These are phyloP conservation scores for Hetaerina americana DNA, from an alignment of 1,140 invertebrate genomes.

Conservation along the genomic window DNA sequence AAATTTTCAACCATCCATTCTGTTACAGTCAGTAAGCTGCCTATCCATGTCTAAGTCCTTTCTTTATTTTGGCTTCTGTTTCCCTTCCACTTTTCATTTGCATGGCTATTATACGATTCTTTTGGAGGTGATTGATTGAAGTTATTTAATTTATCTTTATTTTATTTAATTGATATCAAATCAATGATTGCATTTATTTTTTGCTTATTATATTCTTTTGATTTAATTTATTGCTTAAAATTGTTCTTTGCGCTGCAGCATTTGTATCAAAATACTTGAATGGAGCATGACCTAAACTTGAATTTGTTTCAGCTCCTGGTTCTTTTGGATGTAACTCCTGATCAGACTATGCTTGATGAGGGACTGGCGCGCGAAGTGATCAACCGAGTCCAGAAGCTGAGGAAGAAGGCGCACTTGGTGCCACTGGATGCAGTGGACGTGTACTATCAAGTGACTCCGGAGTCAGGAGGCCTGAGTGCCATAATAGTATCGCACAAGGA, in stretches of 20 bases:
- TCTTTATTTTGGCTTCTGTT: too few species aligned
- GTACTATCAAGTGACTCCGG: slow-evolving; percentile 55
- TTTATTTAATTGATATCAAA: too few species aligned
- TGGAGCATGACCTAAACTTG: neutral
- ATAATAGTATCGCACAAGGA: slow-evolving; percentile 53
- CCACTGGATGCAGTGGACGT: slow-evolving; percentile 83
- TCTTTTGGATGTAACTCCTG: slow-evolving; percentile 62
- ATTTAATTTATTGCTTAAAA: neutral
- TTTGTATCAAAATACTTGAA: slow-evolving; percentile 6
- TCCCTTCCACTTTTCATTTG: too few species aligned
- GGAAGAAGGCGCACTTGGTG: slow-evolving; percentile 90
- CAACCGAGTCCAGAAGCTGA: slow-evolving; percentile 89
- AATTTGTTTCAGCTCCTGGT: slow-evolving; percentile 40
- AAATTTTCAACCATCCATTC: too few species aligned
- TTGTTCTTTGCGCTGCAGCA: neutral
- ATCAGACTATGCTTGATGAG: slow-evolving; percentile 83
- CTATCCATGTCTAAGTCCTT: too few species aligned
- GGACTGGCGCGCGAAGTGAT: slow-evolving; percentile 87
- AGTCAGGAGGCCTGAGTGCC: slow-evolving; percentile 43
- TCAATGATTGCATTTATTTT: too few species aligned
- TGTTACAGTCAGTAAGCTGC: too few species aligned
- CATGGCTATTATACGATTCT: too few species aligned
- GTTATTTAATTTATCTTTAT: too few species aligned
- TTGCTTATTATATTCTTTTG: neutral
- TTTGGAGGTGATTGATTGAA: too few species aligned